Percentiles rank a stretch among this genome's conserved stretches.
Conservation (phyloP, 2,113 vertebrate species). For the Pholis gunnellus region DNA sequence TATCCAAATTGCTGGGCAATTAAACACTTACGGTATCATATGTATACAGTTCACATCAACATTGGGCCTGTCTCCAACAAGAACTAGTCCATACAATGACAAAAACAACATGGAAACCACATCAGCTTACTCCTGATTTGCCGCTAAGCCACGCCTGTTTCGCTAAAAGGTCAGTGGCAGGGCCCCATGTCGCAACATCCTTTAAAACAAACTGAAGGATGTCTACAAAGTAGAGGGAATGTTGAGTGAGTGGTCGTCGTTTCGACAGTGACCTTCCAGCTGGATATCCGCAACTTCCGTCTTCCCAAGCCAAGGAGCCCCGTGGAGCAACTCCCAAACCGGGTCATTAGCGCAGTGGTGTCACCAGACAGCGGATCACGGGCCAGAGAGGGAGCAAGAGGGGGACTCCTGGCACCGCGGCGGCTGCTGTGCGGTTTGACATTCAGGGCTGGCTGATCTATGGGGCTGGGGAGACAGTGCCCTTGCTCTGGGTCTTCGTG, state of each 20-base stretch:
- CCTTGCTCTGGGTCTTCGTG: conserved; percentile 85
- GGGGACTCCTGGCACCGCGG: conserved; percentile 83
- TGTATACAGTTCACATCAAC: conserved; percentile 40
- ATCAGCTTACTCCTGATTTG: not conserved
- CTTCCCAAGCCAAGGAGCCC: conserved; percentile 83
- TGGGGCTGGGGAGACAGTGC: conserved; percentile 85
- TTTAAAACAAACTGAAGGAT: conserved; percentile 35
- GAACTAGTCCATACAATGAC: conserved; percentile 9
- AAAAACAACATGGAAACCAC: not conserved
- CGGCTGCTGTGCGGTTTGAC: conserved; percentile 85
- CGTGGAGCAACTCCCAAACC: conserved; percentile 81
- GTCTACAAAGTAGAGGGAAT: conserved; percentile 64
- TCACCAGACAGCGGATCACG: conserved; percentile 85
- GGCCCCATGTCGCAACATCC: conserved; percentile 15
- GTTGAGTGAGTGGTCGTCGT: conserved; percentile 69
- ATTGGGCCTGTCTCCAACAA: conserved; percentile 13
- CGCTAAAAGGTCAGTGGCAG: not conserved
- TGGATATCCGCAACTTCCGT: conserved; percentile 84
- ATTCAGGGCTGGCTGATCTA: conserved; percentile 88
- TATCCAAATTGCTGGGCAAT: conserved; percentile 76
- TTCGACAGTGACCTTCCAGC: conserved; percentile 83
- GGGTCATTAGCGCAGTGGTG: conserved; percentile 86
- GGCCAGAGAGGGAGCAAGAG: conserved; percentile 82
- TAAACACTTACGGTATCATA: conserved; percentile 60
- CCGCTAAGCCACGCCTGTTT: not conserved